Evolutionary conservation across 1,140 invertebrate species (phyloP), one percentile per base, ranked within the genome.

Genomic region (Tigriopus japonicus): DNA sequence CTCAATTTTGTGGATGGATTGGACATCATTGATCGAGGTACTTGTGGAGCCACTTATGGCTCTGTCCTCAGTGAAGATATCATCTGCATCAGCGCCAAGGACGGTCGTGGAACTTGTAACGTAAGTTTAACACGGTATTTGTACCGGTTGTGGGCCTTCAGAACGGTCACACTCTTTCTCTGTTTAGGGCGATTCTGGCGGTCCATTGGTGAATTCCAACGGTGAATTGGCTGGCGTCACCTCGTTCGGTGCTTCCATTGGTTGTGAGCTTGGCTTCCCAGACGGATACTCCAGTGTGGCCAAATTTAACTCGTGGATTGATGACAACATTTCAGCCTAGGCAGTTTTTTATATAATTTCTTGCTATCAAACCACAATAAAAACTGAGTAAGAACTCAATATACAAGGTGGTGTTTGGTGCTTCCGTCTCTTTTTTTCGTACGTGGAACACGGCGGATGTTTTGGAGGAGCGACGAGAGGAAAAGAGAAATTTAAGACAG

Each of bases 81-180:
- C 42, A 63, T 63, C 23, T 63, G 62, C 40, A 63, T 63, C 17
- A 35, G 35, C 23, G 42, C 41, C 23, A 28, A 35, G n/a, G 42
- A 51, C 9, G 58, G 58, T 13, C 43, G 52, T 15, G 35, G 56
- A 1, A 63, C 62, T 6, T 63, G 62, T 42, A 63, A 63, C 17
- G 61, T 62, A 28, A 62, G 61, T 61, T 6, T 5, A 40, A 14
- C 17, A 10, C 10, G 10, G 10, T 10, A 23, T 15, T 10, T 12
- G 10, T 53, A 9, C 10, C 58, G 42, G 59, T 41, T 12, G 42
- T 10, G 10, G 42, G 10, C 15, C 15, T 43, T 43, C 15, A 12
- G 10, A 43, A 12, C 15, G 15, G 42, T 15, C 42, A 43, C 15
- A 12, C 15, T 43, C 15, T 21, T 49, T 6, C 45, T 49, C 21